Evolutionary conservation across 2,888 invertebrate species (phyloP).

Genomic region (Meandrusa payeni): DNA sequence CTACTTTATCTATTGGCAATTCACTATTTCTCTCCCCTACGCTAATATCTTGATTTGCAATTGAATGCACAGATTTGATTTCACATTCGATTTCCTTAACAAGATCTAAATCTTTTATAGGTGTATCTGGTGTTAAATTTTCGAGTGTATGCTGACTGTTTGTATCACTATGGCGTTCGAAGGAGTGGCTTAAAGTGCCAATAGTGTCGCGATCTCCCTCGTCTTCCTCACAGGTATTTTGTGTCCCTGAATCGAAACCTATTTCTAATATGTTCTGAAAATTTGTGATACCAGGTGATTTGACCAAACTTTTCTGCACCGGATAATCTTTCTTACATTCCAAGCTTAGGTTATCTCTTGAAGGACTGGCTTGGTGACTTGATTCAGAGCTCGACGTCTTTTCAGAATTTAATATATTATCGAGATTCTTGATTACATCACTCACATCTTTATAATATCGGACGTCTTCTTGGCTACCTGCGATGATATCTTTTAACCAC

Average conservation of each 20-base stretch:
- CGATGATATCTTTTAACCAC: slow-evolving; percentile 82
- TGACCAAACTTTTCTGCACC: slow-evolving; percentile 65
- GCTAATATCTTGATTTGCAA: slow-evolving; percentile 30
- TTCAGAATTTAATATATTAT: slow-evolving; percentile 82
- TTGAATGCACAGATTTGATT: slow-evolving; percentile 29
- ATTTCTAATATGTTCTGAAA: slow-evolving; percentile 65
- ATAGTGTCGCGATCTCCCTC: slow-evolving; percentile 64
- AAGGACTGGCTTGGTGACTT: slow-evolving; percentile 78
- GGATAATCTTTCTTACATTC: slow-evolving; percentile 72
- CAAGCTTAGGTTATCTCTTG: slow-evolving; percentile 68
- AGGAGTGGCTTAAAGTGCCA: slow-evolving; percentile 70
- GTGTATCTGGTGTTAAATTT: slow-evolving; percentile 69
- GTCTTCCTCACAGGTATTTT: slow-evolving; percentile 51
- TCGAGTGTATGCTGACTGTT: slow-evolving; percentile 68
- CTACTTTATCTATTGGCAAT: slow-evolving; percentile 64
- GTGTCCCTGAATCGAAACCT: slow-evolving; percentile 46
- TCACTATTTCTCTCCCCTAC: slow-evolving; percentile 30
- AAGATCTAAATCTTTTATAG: slow-evolving; percentile 58
- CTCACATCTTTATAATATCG: slow-evolving; percentile 82
- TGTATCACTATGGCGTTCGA: slow-evolving; percentile 67
- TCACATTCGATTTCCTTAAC: slow-evolving; percentile 38
- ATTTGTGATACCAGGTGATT: slow-evolving; percentile 70
- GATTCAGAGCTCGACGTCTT: slow-evolving; percentile 82
- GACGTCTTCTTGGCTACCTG: slow-evolving; percentile 80
- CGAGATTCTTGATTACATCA: slow-evolving; percentile 83